phyloP scores from a whole-genome alignment of 1,140 invertebrate genomes.

The Ooceraea biroi region DNA sequence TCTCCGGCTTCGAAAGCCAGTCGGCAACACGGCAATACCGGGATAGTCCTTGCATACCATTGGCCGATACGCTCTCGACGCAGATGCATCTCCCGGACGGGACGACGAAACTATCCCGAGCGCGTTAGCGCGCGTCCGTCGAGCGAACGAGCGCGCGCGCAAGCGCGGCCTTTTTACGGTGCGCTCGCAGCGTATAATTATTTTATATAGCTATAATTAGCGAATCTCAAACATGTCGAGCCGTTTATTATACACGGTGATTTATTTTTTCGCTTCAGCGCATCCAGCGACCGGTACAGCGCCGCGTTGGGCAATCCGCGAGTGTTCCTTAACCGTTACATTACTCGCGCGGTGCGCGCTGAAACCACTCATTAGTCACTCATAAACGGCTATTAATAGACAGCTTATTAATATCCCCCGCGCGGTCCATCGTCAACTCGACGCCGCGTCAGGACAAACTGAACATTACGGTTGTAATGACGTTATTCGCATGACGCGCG shows the following conservation, averaged over 20 bases:
- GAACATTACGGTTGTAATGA: slow-evolving; percentile 38
- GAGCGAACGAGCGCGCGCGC: slow-evolving; percentile 17
- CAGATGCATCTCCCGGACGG: background rate
- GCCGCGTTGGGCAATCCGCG: slow-evolving; percentile 14
- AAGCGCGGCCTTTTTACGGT: background rate
- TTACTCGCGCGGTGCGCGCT: background rate
- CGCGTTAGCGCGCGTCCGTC: slow-evolving; percentile 4
- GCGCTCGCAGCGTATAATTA: slow-evolving; percentile 17
- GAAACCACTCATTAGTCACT: slow-evolving; percentile 39
- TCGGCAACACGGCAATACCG: slow-evolving; percentile 32
- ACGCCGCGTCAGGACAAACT: slow-evolving; percentile 32
- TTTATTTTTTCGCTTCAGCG: slow-evolving; percentile 24
- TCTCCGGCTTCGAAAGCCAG: slow-evolving; percentile 59
- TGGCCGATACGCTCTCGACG: slow-evolving; percentile 30
- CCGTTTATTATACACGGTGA: background rate
- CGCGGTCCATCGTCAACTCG: slow-evolving; percentile 8
- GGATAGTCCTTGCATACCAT: slow-evolving; percentile 67
- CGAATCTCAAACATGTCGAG: background rate
- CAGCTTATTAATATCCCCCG: slow-evolving; percentile 49
- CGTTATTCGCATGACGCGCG: slow-evolving; percentile 30
- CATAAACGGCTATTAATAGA: slow-evolving; percentile 44
- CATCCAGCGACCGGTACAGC: background rate
- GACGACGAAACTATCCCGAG: slow-evolving; percentile 35
- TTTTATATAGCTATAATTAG: slow-evolving; percentile 33
- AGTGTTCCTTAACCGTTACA: slow-evolving; percentile 36